Evolutionary conservation across 2,797 vertebrate species (phyloP).

Genomic region (Malacoraja senta): DNA sequence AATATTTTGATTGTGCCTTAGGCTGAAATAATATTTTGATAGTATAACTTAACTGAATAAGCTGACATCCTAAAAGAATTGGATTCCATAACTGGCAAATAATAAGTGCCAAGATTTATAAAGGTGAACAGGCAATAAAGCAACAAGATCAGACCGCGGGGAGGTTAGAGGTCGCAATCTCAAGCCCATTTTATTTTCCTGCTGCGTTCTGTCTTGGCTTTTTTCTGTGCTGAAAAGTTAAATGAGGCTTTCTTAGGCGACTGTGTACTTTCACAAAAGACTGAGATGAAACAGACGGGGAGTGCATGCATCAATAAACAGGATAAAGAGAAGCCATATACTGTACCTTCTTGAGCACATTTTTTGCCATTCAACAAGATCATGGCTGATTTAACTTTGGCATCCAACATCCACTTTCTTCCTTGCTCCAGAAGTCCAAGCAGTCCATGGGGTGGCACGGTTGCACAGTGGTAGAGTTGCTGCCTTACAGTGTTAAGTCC

Average conservation of each 20-base stretch:
- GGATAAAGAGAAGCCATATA: no score
- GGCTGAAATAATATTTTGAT: conserved; percentile 39
- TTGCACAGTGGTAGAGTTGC: no score
- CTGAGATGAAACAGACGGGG: neutral
- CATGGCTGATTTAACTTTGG: no score
- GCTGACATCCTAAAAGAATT: conserved; percentile 39
- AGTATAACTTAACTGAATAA: conserved; percentile 36
- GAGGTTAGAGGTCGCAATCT: conserved; percentile 14
- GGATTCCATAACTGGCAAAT: conserved; percentile 33
- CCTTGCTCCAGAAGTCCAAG: no score
- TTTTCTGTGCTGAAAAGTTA: neutral
- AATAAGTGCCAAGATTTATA: conserved; percentile 14
- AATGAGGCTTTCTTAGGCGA: neutral
- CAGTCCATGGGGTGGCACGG: no score
- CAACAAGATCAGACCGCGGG: neutral
- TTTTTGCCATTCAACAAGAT: no score
- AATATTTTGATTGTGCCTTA: conserved; percentile 36
- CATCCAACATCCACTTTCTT: no score
- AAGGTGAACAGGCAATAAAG: conserved; percentile 22
- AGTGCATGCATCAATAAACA: no score
- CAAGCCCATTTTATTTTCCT: conserved; percentile 4
- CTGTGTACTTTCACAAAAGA: neutral
- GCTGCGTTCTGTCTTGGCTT: neutral
- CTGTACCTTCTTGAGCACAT: no score
- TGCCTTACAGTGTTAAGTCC: no score